Evolutionary conservation across 2,888 invertebrate genomes (phyloP).

Genomic region (Sceliomorpha sp.): DNA sequence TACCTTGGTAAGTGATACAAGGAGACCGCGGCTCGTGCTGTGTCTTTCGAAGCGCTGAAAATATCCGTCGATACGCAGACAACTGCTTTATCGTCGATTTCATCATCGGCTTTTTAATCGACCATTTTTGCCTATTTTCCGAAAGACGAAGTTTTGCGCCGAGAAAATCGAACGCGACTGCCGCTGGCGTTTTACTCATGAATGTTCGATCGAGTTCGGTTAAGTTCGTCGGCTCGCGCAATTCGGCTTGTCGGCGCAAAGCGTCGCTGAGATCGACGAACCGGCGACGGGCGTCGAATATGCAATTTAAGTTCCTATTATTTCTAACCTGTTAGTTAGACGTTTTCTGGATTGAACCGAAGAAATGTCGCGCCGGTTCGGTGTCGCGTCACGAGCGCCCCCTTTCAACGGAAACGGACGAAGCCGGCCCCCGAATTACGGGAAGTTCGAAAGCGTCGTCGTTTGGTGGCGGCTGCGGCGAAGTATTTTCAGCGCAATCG

Average conservation of each 20-base stretch:
- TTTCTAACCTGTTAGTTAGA: constrained; percentile 68
- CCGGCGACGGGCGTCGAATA: constrained; percentile 19
- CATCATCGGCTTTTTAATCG: too few relatives aligned
- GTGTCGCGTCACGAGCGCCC: constrained; percentile 14
- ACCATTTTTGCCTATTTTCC: neutral
- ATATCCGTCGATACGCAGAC: too few relatives aligned
- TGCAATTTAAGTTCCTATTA: constrained; percentile 70
- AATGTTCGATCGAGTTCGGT: too few relatives aligned
- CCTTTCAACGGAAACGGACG: constrained; percentile 7
- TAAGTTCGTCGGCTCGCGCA: too few relatives aligned
- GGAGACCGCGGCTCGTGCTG: constrained; percentile 71
- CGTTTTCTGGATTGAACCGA: constrained; percentile 61
- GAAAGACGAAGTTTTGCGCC: neutral
- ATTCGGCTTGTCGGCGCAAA: constrained; percentile 5
- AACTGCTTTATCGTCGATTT: too few relatives aligned
- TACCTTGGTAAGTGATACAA: constrained; percentile 78
- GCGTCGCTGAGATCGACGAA: constrained; percentile 14
- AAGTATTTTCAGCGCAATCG: constrained; percentile 30
- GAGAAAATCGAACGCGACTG: too few relatives aligned
- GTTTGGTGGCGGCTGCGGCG: constrained; percentile 1
- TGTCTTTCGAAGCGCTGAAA: constrained; percentile 52
- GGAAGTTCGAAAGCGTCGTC: neutral
- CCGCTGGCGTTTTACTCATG: too few relatives aligned
- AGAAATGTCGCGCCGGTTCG: constrained; percentile 56
- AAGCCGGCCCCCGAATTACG: neutral